phyloP scores from a whole-genome alignment of 2,888 invertebrate genomes.

The Meteorus cinctellus region DNA sequence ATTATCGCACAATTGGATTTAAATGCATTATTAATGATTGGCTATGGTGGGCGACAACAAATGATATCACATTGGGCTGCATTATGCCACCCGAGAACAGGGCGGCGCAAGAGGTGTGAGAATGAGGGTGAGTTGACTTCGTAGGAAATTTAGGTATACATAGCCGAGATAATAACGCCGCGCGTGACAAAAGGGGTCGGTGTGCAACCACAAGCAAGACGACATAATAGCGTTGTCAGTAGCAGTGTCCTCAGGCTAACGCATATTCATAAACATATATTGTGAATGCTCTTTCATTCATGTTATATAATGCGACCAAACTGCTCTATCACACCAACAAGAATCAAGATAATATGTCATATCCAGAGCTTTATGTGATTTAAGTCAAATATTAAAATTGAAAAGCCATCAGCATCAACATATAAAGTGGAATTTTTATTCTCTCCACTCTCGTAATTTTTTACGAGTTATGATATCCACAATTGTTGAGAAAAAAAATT shows the following conservation, averaged over 20 bases:
- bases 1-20: not conserved
- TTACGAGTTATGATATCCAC: no score
- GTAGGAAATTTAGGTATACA: not conserved
- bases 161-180: conserved; percentile 46
- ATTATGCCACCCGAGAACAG: conserved; percentile 8
- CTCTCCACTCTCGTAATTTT: no score
- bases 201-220: conserved; percentile 62
- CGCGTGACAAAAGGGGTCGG: conserved; percentile 49
- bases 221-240: conserved; percentile 69
- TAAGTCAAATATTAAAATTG: conserved; percentile 28
- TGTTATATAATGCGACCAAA: conserved; percentile 29
- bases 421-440: no score
- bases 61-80: not conserved
- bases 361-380: conserved; percentile 39
- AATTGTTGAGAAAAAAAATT: no score
- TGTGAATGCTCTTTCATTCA: conserved; percentile 33
- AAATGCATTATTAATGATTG: not conserved
- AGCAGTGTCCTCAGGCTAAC: conserved; percentile 59
- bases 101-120: not conserved
- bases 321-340: not conserved
- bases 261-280: conserved; percentile 29
- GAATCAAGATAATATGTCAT: conserved; percentile 43
- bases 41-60: not conserved
- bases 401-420: not conserved
- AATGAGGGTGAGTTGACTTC: conserved; percentile 15